Conservation (phyloP, 2,797 vertebrate genomes). For the Aphelocoma californica region DNA sequence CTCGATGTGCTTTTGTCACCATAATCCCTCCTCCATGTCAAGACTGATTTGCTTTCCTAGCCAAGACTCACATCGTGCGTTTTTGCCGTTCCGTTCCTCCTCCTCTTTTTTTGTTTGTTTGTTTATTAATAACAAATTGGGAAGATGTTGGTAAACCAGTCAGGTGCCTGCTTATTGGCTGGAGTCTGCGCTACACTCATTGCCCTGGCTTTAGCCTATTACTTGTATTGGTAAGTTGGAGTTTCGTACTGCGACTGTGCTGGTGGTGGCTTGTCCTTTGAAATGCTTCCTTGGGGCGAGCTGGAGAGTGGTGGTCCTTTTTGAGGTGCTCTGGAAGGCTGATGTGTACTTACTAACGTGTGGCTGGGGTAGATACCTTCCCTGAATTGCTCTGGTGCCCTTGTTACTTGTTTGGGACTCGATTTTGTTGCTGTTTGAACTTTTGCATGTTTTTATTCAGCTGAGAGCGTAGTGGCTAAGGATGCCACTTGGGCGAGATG, state of each 20-base stretch:
- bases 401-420: background rate
- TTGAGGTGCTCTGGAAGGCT: background rate
- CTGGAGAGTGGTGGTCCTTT: background rate
- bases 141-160: constrained; percentile 83
- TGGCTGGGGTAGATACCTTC: background rate
- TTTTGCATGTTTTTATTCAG: background rate
- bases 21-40: constrained; percentile 75
- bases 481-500: background rate
- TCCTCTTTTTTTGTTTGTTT: background rate
- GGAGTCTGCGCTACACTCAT: constrained; percentile 87
- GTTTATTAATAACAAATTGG: background rate
- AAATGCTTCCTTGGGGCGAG: background rate
- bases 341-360: background rate
- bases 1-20: constrained; percentile 64
- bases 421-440: background rate
- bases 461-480: background rate
- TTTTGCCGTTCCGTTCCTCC: background rate
- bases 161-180: constrained; percentile 87
- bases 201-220: constrained; percentile 89
- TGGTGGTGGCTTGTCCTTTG: background rate
- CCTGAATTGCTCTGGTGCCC: background rate
- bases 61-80: background rate
- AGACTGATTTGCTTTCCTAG: constrained; percentile 51
- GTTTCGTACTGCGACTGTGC: background rate
- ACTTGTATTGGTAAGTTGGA: constrained; percentile 92